Percentiles rank a stretch among this genome's conserved stretches.
phyloP scores from a whole-genome alignment of 2,113 vertebrate species.

The Delphinapterus leucas region DNA sequence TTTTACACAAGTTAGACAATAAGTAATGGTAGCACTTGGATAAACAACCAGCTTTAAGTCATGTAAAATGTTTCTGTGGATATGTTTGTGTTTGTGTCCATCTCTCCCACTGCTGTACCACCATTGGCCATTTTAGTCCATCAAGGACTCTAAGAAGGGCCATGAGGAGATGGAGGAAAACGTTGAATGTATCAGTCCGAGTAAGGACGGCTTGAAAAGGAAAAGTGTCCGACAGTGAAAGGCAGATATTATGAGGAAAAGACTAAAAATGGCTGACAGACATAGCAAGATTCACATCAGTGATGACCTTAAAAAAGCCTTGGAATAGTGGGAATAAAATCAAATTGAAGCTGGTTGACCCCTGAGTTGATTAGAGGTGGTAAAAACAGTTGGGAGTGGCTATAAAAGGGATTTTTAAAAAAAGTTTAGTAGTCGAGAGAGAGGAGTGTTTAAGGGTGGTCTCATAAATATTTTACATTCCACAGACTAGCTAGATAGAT shows the following conservation, averaged over 20 bases:
- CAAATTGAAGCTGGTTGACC: background rate
- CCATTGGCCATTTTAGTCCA: background rate
- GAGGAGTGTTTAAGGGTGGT: background rate
- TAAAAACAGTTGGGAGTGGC: background rate
- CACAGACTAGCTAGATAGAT: background rate
- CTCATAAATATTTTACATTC: background rate
- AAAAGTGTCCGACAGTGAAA: background rate
- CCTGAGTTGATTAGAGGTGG: background rate
- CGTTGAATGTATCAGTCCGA: background rate
- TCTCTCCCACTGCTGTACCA: background rate
- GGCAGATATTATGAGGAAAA: background rate
- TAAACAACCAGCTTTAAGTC: background rate
- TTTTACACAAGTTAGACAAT: background rate
- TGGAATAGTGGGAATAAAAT: background rate
- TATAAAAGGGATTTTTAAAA: background rate
- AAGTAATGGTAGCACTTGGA: background rate
- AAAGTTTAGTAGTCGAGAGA: background rate
- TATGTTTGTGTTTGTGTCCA: background rate
- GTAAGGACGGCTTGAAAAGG: background rate
- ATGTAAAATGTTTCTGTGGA: background rate
- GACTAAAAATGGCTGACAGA: background rate
- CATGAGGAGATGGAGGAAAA: background rate
- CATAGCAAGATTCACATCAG: background rate
- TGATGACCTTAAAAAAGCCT: background rate
- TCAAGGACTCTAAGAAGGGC: background rate